phyloP scores from a whole-genome alignment of 2,888 invertebrate genomes.

The Lasioglossum villosulum region DNA sequence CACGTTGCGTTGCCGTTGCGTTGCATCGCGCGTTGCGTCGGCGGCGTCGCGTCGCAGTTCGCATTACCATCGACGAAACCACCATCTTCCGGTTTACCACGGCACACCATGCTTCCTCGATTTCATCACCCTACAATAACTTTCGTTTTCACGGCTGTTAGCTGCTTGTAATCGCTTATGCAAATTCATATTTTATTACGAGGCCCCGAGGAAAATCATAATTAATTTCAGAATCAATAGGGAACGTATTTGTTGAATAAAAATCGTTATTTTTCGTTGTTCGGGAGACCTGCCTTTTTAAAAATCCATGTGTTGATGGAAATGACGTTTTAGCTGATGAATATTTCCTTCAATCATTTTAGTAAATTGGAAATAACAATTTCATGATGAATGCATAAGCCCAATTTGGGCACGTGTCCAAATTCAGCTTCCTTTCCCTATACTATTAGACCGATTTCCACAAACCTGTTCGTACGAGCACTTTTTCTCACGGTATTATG shows the following conservation, averaged over 20 bases:
- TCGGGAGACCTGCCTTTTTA: not conserved
- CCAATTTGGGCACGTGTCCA: no score
- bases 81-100: conserved; percentile 37
- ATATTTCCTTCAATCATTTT: no score
- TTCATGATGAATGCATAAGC: no score
- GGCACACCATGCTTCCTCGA: not conserved
- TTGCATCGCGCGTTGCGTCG: not conserved
- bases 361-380: no score
- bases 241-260: not conserved
- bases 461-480: not conserved
- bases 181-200: not conserved
- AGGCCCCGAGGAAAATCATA: not conserved
- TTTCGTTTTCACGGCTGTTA: not conserved
- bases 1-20: conserved; percentile 33
- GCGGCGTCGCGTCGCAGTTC: conserved; percentile 45
- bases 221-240: not conserved
- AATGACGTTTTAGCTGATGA: no score
- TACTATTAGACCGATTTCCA: no score
- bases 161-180: not conserved
- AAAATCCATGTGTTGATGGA: no score
- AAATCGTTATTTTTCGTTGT: not conserved
- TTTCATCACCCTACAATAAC: conserved; percentile 21
- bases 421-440: no score
- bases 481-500: not conserved
- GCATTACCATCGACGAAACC: conserved; percentile 62